phyloP scores from a whole-genome alignment of 2,797 vertebrate species.

The Eulemur rubriventer region DNA sequence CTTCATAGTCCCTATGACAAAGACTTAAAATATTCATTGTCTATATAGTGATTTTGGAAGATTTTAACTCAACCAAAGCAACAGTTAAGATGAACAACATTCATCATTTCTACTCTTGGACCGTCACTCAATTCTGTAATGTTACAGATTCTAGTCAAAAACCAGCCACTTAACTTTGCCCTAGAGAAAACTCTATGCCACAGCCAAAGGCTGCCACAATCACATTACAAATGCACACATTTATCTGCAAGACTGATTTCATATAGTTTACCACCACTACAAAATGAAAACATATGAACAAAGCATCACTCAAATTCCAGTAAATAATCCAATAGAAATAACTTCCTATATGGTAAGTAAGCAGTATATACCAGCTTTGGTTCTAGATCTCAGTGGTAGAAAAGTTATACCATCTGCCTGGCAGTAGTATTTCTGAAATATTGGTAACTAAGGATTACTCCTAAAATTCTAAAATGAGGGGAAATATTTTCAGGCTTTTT shows the following conservation, averaged over 20 bases:
- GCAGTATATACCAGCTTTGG: background rate
- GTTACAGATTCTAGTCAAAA: background rate
- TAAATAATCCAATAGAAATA: slow-evolving; percentile 48
- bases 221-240: background rate
- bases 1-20: background rate
- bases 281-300: slow-evolving; percentile 33
- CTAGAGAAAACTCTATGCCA: slow-evolving; percentile 11
- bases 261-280: background rate
- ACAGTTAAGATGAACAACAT: background rate
- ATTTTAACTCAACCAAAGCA: background rate
- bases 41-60: background rate
- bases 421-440: background rate
- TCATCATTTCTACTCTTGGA: background rate
- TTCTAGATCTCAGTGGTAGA: background rate
- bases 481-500: background rate
- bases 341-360: background rate
- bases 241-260: slow-evolving; percentile 1
- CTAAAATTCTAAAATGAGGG: background rate
- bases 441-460: background rate
- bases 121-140: background rate
- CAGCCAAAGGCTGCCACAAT: background rate
- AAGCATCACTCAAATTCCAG: slow-evolving; percentile 21
- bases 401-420: background rate
- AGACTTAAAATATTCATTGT: background rate
- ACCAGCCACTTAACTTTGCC: background rate